Evolutionary conservation across 2,888 invertebrate genomes (phyloP).

Genomic region (Lepeophtheirus nordmannii): DNA sequence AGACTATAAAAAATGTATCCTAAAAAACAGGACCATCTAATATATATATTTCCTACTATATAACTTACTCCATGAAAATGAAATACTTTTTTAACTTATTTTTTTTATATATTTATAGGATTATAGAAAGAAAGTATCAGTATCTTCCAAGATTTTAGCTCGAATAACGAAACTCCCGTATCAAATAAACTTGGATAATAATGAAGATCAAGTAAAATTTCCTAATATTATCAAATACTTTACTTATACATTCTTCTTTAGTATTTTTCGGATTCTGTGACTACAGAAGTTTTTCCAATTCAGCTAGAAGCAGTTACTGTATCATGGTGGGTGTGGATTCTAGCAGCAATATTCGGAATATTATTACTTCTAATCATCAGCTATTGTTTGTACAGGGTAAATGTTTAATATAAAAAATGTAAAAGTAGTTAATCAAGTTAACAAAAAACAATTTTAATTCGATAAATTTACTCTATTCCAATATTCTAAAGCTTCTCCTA

Average conservation of each 20-base stretch:
- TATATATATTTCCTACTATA: no score
- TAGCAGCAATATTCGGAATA: constrained; percentile 65
- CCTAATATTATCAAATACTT: background rate
- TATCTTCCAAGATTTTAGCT: constrained; percentile 58
- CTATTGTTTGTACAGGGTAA: constrained; percentile 62
- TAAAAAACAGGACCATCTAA: no score
- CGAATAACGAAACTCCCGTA: constrained; percentile 56
- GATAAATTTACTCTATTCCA: background rate
- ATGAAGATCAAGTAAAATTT: constrained; percentile 7
- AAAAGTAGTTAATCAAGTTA: background rate
- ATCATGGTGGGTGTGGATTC: constrained; percentile 67
- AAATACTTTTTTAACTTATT: background rate
- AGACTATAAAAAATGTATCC: no score
- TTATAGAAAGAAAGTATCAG: constrained; percentile 41
- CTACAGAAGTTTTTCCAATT: constrained; percentile 20
- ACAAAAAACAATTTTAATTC: background rate
- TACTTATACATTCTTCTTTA: background rate
- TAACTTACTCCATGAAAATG: no score
- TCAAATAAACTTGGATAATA: constrained; percentile 43
- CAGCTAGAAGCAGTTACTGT: constrained; percentile 34
- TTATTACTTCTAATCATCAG: constrained; percentile 59
- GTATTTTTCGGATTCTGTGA: constrained; percentile 11
- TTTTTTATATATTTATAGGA: constrained; percentile 22
- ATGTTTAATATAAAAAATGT: background rate
- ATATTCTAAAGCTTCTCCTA: no score